Conservation (phyloP, 2,888 invertebrate species). For the Nemotelus nigrinus region DNA sequence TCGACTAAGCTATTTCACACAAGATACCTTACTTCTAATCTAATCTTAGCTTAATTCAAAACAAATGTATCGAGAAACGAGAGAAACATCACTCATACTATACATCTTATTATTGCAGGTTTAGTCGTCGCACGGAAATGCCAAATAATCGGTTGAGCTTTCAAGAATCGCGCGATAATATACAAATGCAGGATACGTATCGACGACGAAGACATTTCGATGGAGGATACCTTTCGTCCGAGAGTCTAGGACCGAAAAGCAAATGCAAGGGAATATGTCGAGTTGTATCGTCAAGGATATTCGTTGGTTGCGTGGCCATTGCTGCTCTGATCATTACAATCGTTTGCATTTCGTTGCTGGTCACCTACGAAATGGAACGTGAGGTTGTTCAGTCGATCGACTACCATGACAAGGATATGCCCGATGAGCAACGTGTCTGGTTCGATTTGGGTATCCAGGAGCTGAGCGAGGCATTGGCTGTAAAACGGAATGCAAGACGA, state of each 20-base stretch:
- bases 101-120: too few species aligned
- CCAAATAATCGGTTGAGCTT: constrained; percentile 25
- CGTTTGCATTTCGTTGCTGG: constrained; percentile 60
- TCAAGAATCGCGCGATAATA: background rate
- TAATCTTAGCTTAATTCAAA: too few species aligned
- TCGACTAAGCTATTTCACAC: too few species aligned
- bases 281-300: constrained; percentile 56
- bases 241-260: background rate
- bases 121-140: background rate
- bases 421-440: constrained; percentile 64
- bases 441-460: constrained; percentile 66
- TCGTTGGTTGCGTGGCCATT: constrained; percentile 57
- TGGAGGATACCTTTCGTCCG: constrained; percentile 20
- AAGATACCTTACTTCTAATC: too few species aligned
- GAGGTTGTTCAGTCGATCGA: constrained; percentile 56
- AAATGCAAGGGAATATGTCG: background rate
- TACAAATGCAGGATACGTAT: constrained; percentile 16
- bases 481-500: constrained; percentile 69
- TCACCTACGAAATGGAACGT: constrained; percentile 58
- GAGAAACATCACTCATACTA: too few species aligned
- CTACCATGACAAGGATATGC: constrained; percentile 57
- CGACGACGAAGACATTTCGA: background rate
- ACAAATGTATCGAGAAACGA: too few species aligned
- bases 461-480: constrained; percentile 68
- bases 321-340: constrained; percentile 54